Evolutionary conservation across 2,113 vertebrate genomes (phyloP), one percentile per base, ranked within the genome.

Genomic region (Herpailurus yagouaroundi): DNA sequence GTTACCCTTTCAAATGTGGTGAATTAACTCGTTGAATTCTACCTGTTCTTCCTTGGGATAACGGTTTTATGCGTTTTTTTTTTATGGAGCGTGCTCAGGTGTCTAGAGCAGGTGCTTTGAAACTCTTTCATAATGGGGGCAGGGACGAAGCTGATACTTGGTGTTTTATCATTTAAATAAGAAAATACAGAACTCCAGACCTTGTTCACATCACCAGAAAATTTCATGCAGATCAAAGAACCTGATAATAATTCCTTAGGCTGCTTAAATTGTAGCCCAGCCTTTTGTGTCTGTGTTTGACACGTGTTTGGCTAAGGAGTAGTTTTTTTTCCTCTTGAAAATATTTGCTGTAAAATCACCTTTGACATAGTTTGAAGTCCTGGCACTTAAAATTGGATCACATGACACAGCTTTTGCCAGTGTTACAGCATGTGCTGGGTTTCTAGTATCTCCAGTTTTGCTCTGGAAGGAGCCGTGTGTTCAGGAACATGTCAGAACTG

Each of bases 341-440:
- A 50, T 66, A 23, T 71, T 85, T 96, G 60, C 74, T 90, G 1
- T 71, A 45, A 52, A 55, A 15, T 80, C 88, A 63, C 80, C 50
- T 92, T 87, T 52, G 86, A 76, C n/a, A 52, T 66, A 36, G 73
- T 83, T 86, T 48, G 79, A 82, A 87, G 79, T 97, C 63, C 81
- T 89, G 77, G 91, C 89, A 50, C 33, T 89, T 93, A 52, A 79
- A 80, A 3, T 16, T 63, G 41, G 31, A 52, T 86, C 64, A 36
- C 69, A 5, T 19, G 21, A 29, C 33, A 4, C 6, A n/a, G 69
- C 45, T 31, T 41, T 68, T 77, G 68, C 94, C 82, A 64, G 23
- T 45, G 48, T 19, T 48, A 7, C 48, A 11, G 76, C 66, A 0
- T 38, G 27, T 45, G 2, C 36, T 33, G 23, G 73, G 33, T 81